phyloP scores from a whole-genome alignment of 2,113 vertebrate genomes.

The Pycnonotus jocosus region DNA sequence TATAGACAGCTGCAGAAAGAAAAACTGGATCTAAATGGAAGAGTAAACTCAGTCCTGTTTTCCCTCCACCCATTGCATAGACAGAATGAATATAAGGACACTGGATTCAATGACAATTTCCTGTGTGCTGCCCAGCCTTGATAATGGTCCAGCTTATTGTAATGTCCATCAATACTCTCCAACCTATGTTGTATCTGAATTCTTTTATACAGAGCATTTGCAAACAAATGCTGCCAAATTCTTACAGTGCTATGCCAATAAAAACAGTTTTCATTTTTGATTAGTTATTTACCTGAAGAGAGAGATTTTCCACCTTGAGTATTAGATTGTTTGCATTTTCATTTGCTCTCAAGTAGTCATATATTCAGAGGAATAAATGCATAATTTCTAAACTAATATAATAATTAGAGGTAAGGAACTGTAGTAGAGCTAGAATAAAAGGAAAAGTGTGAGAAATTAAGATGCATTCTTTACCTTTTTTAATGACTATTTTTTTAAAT shows the following conservation, averaged over 20 bases:
- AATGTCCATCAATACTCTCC: not conserved
- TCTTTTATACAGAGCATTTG: not conserved
- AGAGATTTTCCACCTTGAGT: slow-evolving; percentile 18
- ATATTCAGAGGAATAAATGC: slow-evolving; percentile 44
- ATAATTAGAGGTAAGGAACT: slow-evolving; percentile 44
- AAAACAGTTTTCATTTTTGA: not conserved
- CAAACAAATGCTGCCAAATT: not conserved
- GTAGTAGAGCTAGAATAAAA: slow-evolving; percentile 11
- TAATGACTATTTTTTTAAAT: not conserved
- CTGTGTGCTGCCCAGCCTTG: not conserved
- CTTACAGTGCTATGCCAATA: not conserved
- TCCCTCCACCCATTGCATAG: not conserved
- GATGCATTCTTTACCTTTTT: not conserved
- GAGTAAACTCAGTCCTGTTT: not conserved
- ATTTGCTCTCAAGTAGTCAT: slow-evolving; percentile 42
- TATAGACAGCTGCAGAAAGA: not conserved
- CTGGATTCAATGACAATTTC: not conserved
- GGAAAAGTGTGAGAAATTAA: slow-evolving; percentile 35
- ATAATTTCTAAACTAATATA: slow-evolving; percentile 41
- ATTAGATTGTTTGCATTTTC: slow-evolving; percentile 47
- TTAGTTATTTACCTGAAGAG: slow-evolving; percentile 58
- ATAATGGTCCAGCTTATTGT: not conserved
- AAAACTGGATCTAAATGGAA: not conserved
- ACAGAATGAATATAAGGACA: not conserved
- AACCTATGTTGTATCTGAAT: not conserved